Base-by-base conservation (phyloP, 2,797 vertebrate species). In the Trachops cirrhosus region DNA sequence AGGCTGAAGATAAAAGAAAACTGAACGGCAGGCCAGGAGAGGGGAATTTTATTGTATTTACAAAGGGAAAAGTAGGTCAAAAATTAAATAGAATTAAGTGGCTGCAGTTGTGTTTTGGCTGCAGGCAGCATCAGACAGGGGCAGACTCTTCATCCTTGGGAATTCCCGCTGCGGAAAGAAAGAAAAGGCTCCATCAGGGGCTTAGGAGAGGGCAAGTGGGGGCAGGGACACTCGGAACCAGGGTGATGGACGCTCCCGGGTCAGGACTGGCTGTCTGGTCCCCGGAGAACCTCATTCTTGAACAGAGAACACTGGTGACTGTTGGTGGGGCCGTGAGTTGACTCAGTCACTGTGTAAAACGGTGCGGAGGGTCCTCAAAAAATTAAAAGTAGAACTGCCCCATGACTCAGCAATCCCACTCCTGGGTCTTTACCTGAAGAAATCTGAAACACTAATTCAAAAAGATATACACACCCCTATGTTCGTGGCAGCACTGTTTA, bases 111-210 rank as follows among this genome's bases (percentile, higher is more conserved):
- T 87, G 90, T 97, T 90, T 73, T 48, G 59, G 93, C 92, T 39
- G 3, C 71, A 62, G 92, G 91, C 78, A 88, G 89, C 74, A 96
- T 57, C 74, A 88, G 86, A 94, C 95, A 94, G 73, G 64, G 48
- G 96, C 50, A 71, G 77, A 82, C 89, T 96, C 97, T 77, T 37
- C 67, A 97, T 97, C 96, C 98, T 97, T 96, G 93, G 96, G 71
- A 96, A 88, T 68, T 97, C 92, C 98, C 98, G 87, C 79, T 86
- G 80, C 64, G 96, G 94, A 97, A 97, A 96, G 39, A 97, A 59
- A 89, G 87, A 64, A 6, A 73, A 90, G 29, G n/a, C 75, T 95
- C 83, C 94, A 1, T 52, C 32, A 14, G 1, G 67, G 24, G 75
- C 1, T 26, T 29, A 32, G 16, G 22, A 32, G 5, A 52, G 83